phyloP scores from a whole-genome alignment of 92 coral and sea anemone genomes.

The Metridium senile region DNA sequence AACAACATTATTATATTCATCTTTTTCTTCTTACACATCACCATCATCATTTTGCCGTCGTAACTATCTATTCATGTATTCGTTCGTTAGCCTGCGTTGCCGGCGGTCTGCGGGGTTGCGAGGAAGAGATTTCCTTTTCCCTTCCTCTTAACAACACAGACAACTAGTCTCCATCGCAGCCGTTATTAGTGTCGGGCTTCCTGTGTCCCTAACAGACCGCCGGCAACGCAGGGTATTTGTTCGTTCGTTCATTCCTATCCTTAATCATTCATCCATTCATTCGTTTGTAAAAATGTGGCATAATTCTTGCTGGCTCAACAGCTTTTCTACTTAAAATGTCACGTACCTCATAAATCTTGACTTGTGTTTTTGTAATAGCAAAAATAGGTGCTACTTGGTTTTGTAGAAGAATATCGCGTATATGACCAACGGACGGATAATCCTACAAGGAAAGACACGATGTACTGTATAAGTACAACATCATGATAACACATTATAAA shows the following conservation, averaged over 20 bases:
- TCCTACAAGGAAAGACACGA: conserved; percentile 51
- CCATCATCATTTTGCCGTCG: too few relatives aligned
- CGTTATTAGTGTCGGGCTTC: too few relatives aligned
- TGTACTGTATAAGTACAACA: neutral
- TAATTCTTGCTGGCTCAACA: neutral
- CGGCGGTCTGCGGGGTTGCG: too few relatives aligned
- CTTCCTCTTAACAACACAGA: too few relatives aligned
- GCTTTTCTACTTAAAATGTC: neutral
- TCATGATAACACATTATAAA: neutral
- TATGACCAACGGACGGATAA: conserved; percentile 81
- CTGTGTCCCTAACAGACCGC: too few relatives aligned
- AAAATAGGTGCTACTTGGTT: conserved; percentile 86
- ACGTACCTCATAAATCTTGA: conserved; percentile 67
- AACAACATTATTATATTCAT: too few relatives aligned
- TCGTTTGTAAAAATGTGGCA: neutral
- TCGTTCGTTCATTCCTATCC: neutral
- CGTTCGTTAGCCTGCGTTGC: neutral
- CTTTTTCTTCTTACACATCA: too few relatives aligned
- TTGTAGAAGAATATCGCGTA: conserved; percentile 75
- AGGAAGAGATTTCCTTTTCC: neutral
- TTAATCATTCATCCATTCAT: neutral
- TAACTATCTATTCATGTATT: neutral
- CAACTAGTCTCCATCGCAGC: too few relatives aligned
- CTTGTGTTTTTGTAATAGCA: conserved; percentile 70
- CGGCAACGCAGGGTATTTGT: neutral